Base-by-base conservation (phyloP, 2,888 invertebrate genomes). In the Coecobrya sp. region DNA sequence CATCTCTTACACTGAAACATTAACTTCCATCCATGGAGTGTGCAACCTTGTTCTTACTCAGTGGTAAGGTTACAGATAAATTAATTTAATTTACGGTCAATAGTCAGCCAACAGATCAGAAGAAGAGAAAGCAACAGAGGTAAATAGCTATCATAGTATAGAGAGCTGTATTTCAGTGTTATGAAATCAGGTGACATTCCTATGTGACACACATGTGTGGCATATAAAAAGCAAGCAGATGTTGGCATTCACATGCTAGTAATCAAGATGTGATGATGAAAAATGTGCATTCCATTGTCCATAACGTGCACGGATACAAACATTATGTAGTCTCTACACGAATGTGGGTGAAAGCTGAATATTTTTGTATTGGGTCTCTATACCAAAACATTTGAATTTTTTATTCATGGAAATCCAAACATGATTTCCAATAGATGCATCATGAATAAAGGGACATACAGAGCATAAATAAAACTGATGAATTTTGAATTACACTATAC, bases 171-270 rank as follows among this genome's bases (percentile, higher is more conserved):
- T 49, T 49, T 0, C 5, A 27, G 19, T 3, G 27, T 27, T 65
- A 19, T 5, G 65, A 25, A 65, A 65, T 65, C 27, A 27, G 65
- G 11, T 27, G 65, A 11, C 65, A 65, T 59, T 59, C 65, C 7
- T 27, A 25, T 8, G n/a, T n/a, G n/a, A n/a, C 27, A 65, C 27
- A 65, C 27, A 27, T 73, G 4, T 73, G 36, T 36, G 5, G 73
- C 0, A 5, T 30, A 42, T 16, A 11, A 73, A 45, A 42, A 73
- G 79, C 42, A 49, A 79, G 22, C 79, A 79, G 79, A 79, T 79
- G 79, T 49, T 79, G 79, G 13, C 22, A 49, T 79, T 79, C 79
- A 79, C 79, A 79, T 79, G 79, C 22, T 11, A 16, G 49, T 79
- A 25, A 79, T n/a, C 25, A 8, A 79, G 49, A 13, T 45, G 49